Base-by-base conservation (phyloP, 53 echinoderm and acorn worm genomes). In the Antedon mediterranea region DNA sequence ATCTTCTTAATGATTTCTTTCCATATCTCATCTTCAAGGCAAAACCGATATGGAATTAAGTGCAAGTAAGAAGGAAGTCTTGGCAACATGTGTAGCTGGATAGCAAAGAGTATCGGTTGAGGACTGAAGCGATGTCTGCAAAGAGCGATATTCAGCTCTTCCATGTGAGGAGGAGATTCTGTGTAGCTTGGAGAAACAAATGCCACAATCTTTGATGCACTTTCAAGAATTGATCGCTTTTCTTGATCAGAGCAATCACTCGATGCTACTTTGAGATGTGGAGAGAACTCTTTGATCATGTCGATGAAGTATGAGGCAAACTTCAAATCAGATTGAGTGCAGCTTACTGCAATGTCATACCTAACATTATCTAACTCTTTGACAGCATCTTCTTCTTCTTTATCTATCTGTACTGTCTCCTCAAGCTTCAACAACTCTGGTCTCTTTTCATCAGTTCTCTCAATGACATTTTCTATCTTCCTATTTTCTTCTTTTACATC, bases 91-190 rank as follows among this genome's bases (percentile, higher is more conserved):
- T 84, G 80, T 31, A 91, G 76, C 4, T 89, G 87, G 30, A 94
- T 71, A 0, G 95, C 85, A 28, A 91, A 83, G 29, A 91, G 75
- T 28, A 91, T 75, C 26, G 84, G 85, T 15, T 71, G 72, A 31
- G 81, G 57, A 57, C 57, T 57, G 23, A 57, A 73, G 0, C 95
- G 87, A 79, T 94, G 91, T 37, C 95, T 77, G 44, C 87, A 94
- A 28, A 94, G 78, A 26, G 85, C 91, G 7, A 91, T 89, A 79
- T 94, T 85, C 80, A 94, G 86, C 81, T 94, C 95, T 74, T 94
- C 95, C 70, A 91, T 81, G 34, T 91, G 91, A 70, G 87, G 85
- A 30, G 83, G 83, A 7, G 89, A 91, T 72, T 94, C 87, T 3
- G 85, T 43, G 77, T 94, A 94, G 74, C 81, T 78, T 32, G 95